Conservation (phyloP, 2,113 vertebrate species). For the Solenodon paradoxus region DNA sequence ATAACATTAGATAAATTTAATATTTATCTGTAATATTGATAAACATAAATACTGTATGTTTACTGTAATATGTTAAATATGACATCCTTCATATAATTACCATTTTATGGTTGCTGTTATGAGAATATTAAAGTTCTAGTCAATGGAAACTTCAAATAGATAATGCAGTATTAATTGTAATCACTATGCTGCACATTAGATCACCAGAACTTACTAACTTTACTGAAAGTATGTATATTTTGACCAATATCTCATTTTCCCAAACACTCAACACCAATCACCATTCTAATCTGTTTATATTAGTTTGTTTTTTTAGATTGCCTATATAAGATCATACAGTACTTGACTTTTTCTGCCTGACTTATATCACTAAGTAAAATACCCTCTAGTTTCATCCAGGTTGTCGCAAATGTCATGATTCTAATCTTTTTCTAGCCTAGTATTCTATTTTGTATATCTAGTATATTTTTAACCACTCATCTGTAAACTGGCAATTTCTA, state of each 20-base stretch:
- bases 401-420: too few relatives aligned
- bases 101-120: background rate
- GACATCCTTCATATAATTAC: background rate
- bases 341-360: background rate
- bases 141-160: background rate
- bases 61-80: background rate
- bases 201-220: too few relatives aligned
- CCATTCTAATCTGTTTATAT: background rate
- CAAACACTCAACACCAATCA: background rate
- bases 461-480: background rate
- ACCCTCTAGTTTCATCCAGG: too few relatives aligned
- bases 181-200: too few relatives aligned
- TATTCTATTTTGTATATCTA: background rate
- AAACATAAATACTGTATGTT: background rate
- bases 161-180: too few relatives aligned
- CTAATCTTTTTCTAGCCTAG: too few relatives aligned
- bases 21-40: too few relatives aligned
- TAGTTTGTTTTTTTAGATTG: background rate
- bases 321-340: background rate
- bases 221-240: background rate
- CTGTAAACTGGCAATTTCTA: too few relatives aligned
- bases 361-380: background rate
- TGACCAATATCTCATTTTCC: background rate
- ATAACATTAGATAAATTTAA: background rate
- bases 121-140: background rate